These are phyloP conservation scores for Hephaestus fuliginosus DNA, from an alignment of 2,797 vertebrate species.

Conservation along the genomic window DNA sequence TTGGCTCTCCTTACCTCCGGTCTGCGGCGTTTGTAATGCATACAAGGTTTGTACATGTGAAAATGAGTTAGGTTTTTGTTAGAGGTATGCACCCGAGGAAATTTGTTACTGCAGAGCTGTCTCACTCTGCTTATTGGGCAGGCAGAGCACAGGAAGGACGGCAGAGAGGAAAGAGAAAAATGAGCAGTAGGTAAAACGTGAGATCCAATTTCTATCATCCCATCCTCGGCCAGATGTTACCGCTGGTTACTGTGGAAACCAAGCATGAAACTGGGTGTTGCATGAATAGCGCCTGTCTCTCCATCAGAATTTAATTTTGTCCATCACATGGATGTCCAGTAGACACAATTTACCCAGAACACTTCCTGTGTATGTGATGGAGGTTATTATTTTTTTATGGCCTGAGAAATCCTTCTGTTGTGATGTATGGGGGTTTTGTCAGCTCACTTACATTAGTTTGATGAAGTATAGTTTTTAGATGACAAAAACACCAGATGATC, in stretches of 20 bases:
- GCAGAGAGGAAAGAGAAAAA: slow-evolving; percentile 24
- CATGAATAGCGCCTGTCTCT: background rate
- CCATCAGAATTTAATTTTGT: slow-evolving; percentile 32
- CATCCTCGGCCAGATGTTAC: slow-evolving; percentile 49
- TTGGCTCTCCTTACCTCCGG: background rate
- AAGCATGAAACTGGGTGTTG: slow-evolving; percentile 29
- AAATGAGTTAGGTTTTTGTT: slow-evolving; percentile 19
- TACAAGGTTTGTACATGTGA: background rate
- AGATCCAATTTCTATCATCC: slow-evolving; percentile 35
- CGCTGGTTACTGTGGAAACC: slow-evolving; percentile 63
- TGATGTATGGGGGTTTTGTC: background rate
- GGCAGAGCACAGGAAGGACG: background rate
- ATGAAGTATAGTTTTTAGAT: background rate
- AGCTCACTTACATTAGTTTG: background rate
- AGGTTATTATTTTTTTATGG: slow-evolving; percentile 28
- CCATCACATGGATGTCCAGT: slow-evolving; percentile 16
- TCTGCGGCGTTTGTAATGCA: slow-evolving; percentile 2
- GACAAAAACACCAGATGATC: background rate
- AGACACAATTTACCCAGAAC: slow-evolving; percentile 28
- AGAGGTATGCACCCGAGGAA: slow-evolving; percentile 19
- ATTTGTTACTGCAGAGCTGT: slow-evolving; percentile 10
- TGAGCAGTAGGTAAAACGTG: slow-evolving; percentile 16
- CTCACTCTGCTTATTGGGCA: slow-evolving; percentile 5
- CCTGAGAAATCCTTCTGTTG: background rate
- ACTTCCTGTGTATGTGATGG: slow-evolving; percentile 15